Base-by-base conservation (phyloP, 2,888 invertebrate genomes). In the Sesia apiformis region DNA sequence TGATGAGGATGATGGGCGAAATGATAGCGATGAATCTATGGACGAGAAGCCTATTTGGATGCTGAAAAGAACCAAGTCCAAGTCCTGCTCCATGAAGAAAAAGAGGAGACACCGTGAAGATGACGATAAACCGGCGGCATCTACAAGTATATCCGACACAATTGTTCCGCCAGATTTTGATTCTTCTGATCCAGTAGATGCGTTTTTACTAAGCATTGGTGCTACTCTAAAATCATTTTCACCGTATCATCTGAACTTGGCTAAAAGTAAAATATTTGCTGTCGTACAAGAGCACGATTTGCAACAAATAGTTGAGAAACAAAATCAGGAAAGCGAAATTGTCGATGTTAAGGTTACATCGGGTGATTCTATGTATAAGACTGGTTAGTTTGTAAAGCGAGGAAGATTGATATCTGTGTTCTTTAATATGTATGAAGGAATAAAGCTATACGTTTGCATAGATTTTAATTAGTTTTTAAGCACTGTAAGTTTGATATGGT, bases 261-360 rank as follows among this genome's bases (percentile, higher is more conserved):
- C 90, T 0, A 90, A 90, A 56, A 85, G 76, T 62, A 84, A 90
- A 67, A 90, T 90, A 60, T 90, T 90, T 54, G 65, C 81, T 0
- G 75, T 88, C 0, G 90, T 90, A 0, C 90, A 89, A 59, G 87
- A 90, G 57, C 84, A 86, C 51, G 90, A 90, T 60, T 66, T 89
- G 55, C 80, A 86, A 55, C 89, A 89, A 63, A 89, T 89, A 39
- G 82, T 88, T 39, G 80, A 85, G 54, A 84, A 67, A 54, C 52
- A 52, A 23, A 52, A 52, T n/a, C 38, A 7, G 5, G 39, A 39
- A 7, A 38, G 46, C 23, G 39, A 39, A 7, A 38, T n/a, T 46
- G n/a, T n/a, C 46, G 46, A 46, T 4, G 46, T 46, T 46, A 46
- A 46, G 23, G 46, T 7, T 46, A 8, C 46, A 4, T 46, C 46